These are phyloP conservation scores for Amiota communis DNA, from an alignment of 2,888 invertebrate species.

Conservation along the genomic window DNA sequence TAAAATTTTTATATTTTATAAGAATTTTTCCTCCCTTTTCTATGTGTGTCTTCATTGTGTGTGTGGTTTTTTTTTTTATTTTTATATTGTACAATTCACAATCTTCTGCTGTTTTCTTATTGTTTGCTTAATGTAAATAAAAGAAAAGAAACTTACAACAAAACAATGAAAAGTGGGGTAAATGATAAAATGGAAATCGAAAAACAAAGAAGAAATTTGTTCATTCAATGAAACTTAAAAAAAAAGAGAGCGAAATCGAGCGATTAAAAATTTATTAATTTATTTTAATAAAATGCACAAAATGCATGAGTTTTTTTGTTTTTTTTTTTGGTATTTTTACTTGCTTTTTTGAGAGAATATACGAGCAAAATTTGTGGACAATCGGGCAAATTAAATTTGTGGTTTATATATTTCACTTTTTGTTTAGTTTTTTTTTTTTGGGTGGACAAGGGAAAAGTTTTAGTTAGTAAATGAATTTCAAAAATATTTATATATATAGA, in stretches of 20 bases:
- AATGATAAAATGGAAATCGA: conserved; percentile 15
- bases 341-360: conserved; percentile 29
- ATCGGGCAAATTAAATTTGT: conserved; percentile 8
- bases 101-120: conserved; percentile 4
- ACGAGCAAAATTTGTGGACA: conserved; percentile 6
- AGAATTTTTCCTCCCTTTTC: too few relatives aligned
- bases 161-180: conserved; percentile 26
- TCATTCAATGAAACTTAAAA: conserved; percentile 25
- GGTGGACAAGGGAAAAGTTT: background rate
- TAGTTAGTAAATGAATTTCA: background rate
- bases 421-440: conserved; percentile 13
- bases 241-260: conserved; percentile 3
- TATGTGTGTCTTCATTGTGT: too few relatives aligned
- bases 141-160: background rate
- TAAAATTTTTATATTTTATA: too few relatives aligned
- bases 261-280: conserved; percentile 17
- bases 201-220: conserved; percentile 8
- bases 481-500: background rate
- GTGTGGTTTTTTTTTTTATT: background rate
- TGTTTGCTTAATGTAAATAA: conserved; percentile 18
- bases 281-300: conserved; percentile 55
- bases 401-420: conserved; percentile 22
- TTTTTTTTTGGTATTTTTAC: conserved; percentile 34
- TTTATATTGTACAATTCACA: background rate
- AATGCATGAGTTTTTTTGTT: conserved; percentile 57